These are phyloP conservation scores for Xestia sexstrigata DNA, from an alignment of 2,888 invertebrate species.

Conservation along the genomic window DNA sequence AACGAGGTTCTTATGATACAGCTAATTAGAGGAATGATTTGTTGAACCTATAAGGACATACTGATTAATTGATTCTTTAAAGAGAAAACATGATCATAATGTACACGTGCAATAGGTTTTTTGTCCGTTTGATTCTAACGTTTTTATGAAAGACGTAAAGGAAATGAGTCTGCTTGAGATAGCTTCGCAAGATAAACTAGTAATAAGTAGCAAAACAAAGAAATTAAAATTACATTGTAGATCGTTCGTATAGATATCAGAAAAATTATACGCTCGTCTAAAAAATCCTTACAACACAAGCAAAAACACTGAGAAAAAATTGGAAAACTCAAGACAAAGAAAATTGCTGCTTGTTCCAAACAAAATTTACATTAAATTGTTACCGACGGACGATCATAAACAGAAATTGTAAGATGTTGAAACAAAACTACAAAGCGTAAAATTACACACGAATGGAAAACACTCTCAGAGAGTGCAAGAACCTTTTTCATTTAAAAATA, in stretches of 20 bases:
- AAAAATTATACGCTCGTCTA: constrained; percentile 45
- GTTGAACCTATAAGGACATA: constrained; percentile 25
- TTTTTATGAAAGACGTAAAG: constrained; percentile 52
- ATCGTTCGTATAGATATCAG: constrained; percentile 47
- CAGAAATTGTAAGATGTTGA: constrained; percentile 60
- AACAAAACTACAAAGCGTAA: constrained; percentile 62
- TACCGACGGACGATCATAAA: constrained; percentile 38
- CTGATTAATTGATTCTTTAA: constrained; percentile 31
- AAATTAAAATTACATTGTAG: constrained; percentile 53
- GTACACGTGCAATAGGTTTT: constrained; percentile 49
- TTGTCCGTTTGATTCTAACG: constrained; percentile 31
- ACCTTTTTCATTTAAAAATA: constrained; percentile 41
- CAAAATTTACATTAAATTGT: constrained; percentile 67
- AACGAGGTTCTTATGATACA: constrained; percentile 15
- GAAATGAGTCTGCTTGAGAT: constrained; percentile 58
- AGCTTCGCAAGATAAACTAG: constrained; percentile 48
- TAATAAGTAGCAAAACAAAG: constrained; percentile 58
- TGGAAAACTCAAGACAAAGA: constrained; percentile 62
- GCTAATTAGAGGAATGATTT: constrained; percentile 19
- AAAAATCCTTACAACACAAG: constrained; percentile 22
- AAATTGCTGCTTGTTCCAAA: constrained; percentile 56
- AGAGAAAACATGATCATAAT: constrained; percentile 41
- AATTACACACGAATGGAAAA: constrained; percentile 59
- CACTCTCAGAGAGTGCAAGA: constrained; percentile 25
- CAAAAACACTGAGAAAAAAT: constrained; percentile 45